Evolutionary conservation across 2,888 invertebrate genomes (phyloP), one percentile per base, ranked within the genome.

Genomic region (Dastarcus helophoroides): DNA sequence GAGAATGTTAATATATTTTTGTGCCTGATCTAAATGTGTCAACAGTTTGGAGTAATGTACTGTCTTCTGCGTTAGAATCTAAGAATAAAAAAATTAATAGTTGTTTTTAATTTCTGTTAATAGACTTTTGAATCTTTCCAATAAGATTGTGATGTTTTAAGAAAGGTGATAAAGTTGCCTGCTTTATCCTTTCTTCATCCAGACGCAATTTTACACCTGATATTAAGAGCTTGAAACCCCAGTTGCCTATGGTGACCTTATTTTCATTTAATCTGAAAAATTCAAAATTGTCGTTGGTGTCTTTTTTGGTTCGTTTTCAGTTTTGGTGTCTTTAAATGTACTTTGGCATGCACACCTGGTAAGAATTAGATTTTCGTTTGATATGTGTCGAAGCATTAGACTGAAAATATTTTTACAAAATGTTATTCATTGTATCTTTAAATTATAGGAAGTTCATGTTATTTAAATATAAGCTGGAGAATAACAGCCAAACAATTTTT

Each of bases 241-340:
- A 53, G 53, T 56, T 54, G 54, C 55, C 56, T 56, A 51, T 41
- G 55, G 56, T 56, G 48, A 54, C 53, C 51, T 50, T 51, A 53
- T 43, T 36, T 45, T 45, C 43, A 41, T 14, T 12, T 12, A 38
- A 19, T 30, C 23, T 15, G 24, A 26, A 34, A 48, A 48, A 47
- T 48, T 50, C 48, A 46, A 50, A 50, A 50, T 50, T 48, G 33
- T 32, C 30, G 37, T 37, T 33, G 34, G 31, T 44, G 39, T 37
- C 25, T 37, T 36, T 26, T 45, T 33, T 43, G 38, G 35, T 43
- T 44, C 40, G 32, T 40, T 40, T 43, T 42, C 32, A 22, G 34
- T 47, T 40, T 44, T 43, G 33, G 29, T 28, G 39, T 32, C 11
- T 21, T 34, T 41, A 33, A 41, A 34, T 39, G 23, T 28, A 35